Evolutionary conservation across 2,113 vertebrate genomes (phyloP), one percentile per base, ranked within the genome.

Genomic region (Colius striatus): DNA sequence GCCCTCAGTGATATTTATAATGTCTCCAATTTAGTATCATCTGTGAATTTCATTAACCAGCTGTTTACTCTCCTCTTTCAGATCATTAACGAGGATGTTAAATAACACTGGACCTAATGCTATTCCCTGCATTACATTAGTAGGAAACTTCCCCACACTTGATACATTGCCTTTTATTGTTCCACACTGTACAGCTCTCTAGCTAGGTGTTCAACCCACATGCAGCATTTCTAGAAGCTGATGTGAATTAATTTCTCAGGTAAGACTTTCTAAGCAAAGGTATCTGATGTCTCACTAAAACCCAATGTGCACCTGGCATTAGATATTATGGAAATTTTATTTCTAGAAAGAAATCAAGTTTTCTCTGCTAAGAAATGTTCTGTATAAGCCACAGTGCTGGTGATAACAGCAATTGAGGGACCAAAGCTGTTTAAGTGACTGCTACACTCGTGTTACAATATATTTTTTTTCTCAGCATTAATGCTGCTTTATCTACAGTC

Each of bases 31-130:
- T 96, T 90, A 94, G 93, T 72, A 94, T 95, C 93, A 94, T 93
- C 90, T 86, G 85, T 86, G 87, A 92, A 95, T 95, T 95, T 94
- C 88, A 96, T 95, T 95, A 95, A 93, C 95, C 10, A 16, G 86
- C 87, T 97, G 95, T 96, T 97, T 96, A 94, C 92, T 90, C 81
- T 94, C 83, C 67, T 94, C 88, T 95, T 97, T 94, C 92, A 96
- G 92, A 90, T 92, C 92, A 89, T 97, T 97, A 97, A 95, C 13
- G 16, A 94, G 88, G 83, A 92, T 92, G 92, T 96, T 96, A 96
- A 95, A 94, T 94, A 92, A 90, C 89, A 92, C 86, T 80, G 95
- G 87, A 95, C 92, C 82, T 92, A 94, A 89, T 18, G 11, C 89
- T 92, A 81, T 89, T 88, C 74, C 92, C 90, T 94, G 84, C 89